phyloP scores from a whole-genome alignment of 2,888 invertebrate genomes.

The Plemyria rubiginata region DNA sequence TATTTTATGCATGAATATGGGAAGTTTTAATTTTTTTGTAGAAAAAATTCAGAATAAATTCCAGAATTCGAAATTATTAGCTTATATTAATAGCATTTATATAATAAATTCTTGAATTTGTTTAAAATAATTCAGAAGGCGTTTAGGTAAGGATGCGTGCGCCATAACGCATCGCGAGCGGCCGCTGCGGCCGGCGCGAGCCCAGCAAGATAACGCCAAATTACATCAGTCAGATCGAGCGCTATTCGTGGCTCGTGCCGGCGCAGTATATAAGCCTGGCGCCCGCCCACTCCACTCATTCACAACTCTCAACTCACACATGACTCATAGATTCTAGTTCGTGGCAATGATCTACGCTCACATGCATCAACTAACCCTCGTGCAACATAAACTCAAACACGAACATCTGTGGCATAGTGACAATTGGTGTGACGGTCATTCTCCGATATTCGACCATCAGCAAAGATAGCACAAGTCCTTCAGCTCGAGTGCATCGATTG shows the following conservation, averaged over 20 bases:
- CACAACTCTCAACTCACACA: constrained; percentile 70
- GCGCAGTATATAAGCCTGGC: constrained; percentile 62
- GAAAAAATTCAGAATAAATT: no score
- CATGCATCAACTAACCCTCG: constrained; percentile 70
- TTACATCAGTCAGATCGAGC: constrained; percentile 69
- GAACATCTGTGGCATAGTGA: constrained; percentile 83
- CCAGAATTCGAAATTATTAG: no score
- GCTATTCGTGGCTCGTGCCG: constrained; percentile 59
- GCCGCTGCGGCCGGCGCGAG: constrained; percentile 40
- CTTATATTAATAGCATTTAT: no score
- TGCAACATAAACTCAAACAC: constrained; percentile 67
- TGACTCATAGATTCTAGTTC: constrained; percentile 73
- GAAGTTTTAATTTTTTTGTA: no score
- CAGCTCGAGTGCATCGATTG: constrained; percentile 66
- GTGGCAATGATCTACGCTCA: constrained; percentile 82
- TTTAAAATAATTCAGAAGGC: not conserved
- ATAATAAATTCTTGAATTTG: no score
- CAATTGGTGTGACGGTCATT: constrained; percentile 80
- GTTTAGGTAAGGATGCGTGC: not conserved
- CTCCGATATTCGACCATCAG: constrained; percentile 76
- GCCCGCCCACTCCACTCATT: constrained; percentile 61
- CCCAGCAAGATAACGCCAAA: constrained; percentile 66
- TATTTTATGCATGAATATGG: no score
- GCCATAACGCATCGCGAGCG: not conserved
- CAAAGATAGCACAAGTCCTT: constrained; percentile 72